Evolutionary conservation across 2,888 invertebrate genomes (phyloP).

Genomic region (Perdita meconis): DNA sequence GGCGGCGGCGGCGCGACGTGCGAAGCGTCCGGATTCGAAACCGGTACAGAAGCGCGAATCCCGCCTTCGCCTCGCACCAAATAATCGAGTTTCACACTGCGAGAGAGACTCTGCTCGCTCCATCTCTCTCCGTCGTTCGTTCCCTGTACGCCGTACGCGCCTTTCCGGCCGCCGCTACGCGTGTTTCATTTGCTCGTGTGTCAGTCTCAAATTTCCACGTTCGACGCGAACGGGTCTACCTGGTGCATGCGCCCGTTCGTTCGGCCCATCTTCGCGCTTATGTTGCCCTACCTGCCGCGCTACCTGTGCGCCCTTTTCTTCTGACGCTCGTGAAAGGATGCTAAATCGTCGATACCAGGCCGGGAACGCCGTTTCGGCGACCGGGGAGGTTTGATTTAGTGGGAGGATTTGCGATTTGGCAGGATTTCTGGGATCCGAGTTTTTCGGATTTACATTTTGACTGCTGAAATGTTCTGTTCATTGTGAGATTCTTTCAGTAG

Average conservation of each 20-base stretch:
- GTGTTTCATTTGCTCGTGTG: conserved; percentile 56
- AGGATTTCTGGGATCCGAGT: too few relatives aligned
- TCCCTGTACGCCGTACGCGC: too few relatives aligned
- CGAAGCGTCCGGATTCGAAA: conserved; percentile 56
- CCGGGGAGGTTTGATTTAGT: too few relatives aligned
- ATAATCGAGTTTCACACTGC: conserved; percentile 60
- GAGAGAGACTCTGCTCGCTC: conserved; percentile 43
- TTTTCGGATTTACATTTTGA: too few relatives aligned
- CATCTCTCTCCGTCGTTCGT: too few relatives aligned
- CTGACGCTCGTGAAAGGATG: background rate
- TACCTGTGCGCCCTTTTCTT: conserved; percentile 28
- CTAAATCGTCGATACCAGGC: background rate
- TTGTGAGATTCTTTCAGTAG: too few relatives aligned
- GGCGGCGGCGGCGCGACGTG: conserved; percentile 42
- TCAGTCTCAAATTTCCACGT: conserved; percentile 59
- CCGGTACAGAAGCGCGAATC: conserved; percentile 54
- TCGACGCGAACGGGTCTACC: conserved; percentile 49
- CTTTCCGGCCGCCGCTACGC: conserved; percentile 37
- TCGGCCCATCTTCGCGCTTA: conserved; percentile 1
- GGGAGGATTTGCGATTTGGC: too few relatives aligned
- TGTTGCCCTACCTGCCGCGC: conserved; percentile 5
- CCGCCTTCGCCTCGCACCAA: conserved; percentile 45
- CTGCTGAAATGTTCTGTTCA: too few relatives aligned
- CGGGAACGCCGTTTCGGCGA: background rate
- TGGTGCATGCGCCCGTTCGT: conserved; percentile 8